Percentiles rank a stretch among this genome's conserved stretches.
phyloP scores from a whole-genome alignment of 2,888 invertebrate species.

The Craniophora ligustri region DNA sequence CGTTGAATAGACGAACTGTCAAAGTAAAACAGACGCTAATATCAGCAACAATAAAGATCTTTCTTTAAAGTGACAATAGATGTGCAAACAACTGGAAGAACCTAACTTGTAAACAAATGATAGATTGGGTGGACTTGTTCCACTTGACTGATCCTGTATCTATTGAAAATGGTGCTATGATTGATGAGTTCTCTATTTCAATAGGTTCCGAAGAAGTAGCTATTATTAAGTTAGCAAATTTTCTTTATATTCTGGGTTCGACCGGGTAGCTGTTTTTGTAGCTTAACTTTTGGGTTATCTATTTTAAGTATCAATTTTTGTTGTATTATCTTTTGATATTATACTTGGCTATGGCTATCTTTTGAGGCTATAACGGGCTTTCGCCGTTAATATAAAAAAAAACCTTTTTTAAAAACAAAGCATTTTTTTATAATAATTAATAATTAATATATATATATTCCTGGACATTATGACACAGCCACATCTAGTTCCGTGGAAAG shows the following conservation, averaged over 20 bases:
- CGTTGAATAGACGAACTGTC: no score
- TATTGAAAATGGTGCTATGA: constrained; percentile 36
- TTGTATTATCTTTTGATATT: no score
- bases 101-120: constrained; percentile 39
- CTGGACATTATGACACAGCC: no score
- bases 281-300: no score
- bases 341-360: no score
- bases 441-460: no score
- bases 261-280: neutral
- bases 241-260: constrained; percentile 5
- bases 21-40: neutral
- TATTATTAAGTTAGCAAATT: constrained; percentile 12
- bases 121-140: constrained; percentile 39
- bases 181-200: constrained; percentile 40
- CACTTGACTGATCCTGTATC: constrained; percentile 13
- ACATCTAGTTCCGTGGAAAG: no score
- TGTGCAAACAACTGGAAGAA: constrained; percentile 31
- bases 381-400: no score
- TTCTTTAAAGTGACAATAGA: constrained; percentile 5
- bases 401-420: no score
- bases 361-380: no score
- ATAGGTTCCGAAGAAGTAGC: constrained; percentile 19
- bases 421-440: no score
- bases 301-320: no score
- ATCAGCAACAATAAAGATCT: neutral